Evolutionary conservation across 2,888 invertebrate species (phyloP).

Genomic region (Cephus pygmeus): DNA sequence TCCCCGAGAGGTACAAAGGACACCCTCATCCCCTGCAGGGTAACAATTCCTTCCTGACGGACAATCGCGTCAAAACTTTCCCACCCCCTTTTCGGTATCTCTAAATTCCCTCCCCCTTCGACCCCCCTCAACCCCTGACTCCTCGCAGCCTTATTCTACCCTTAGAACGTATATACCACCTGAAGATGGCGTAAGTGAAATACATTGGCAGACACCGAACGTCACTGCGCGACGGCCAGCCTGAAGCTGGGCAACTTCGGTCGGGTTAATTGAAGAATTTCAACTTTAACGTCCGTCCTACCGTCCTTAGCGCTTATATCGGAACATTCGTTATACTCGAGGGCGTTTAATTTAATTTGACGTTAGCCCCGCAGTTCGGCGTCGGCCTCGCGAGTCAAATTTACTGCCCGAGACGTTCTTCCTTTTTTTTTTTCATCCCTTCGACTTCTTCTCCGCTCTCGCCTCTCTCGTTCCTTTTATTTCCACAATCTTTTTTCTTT

Average conservation of each 20-base stretch:
- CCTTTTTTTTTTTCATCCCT: conserved; percentile 18
- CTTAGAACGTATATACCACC: not conserved
- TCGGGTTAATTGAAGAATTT: not conserved
- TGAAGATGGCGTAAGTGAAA: not conserved
- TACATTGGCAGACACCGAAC: not conserved
- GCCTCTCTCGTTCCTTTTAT: conserved; percentile 23
- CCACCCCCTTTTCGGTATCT: not conserved
- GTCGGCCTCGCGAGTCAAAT: not conserved
- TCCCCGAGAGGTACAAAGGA: conserved; percentile 61
- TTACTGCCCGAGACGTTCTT: conserved; percentile 39
- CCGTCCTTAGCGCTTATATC: not conserved
- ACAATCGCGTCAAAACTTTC: conserved; percentile 22
- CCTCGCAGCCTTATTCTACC: not conserved
- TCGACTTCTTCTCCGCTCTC: conserved; percentile 19
- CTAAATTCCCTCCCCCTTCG: not conserved
- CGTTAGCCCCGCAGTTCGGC: not conserved
- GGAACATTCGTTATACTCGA: conserved; percentile 1
- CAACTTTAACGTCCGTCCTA: not conserved
- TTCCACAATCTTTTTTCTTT: conserved; percentile 15
- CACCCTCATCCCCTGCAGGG: conserved; percentile 58
- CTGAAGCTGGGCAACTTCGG: not conserved
- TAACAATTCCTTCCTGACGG: conserved; percentile 48
- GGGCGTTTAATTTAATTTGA: conserved; percentile 1
- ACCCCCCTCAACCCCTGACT: not conserved
- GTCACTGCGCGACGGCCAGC: not conserved